A percentile compares a stretch with the other conserved stretches of the same genome.
These are phyloP conservation scores for Amniataba percoides DNA, from an alignment of 2,797 vertebrate genomes.

Conservation along the genomic window DNA sequence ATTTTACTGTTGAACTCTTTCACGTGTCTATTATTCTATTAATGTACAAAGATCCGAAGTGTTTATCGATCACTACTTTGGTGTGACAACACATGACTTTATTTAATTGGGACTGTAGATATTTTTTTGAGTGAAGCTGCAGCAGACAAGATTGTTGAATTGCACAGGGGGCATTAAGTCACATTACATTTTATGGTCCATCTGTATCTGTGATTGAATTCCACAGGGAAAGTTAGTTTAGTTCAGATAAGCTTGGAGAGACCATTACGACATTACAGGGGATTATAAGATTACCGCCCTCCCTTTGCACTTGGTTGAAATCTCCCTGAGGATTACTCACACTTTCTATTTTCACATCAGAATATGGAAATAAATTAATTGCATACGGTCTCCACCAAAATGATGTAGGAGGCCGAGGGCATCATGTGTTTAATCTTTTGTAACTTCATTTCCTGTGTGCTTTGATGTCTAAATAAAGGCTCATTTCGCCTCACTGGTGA, in stretches of 20 bases:
- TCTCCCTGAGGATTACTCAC: slow-evolving; percentile 69
- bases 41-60: not conserved
- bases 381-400: slow-evolving; percentile 35
- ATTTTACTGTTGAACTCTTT: not conserved
- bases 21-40: slow-evolving; percentile 20
- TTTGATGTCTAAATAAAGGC: slow-evolving; percentile 45
- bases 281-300: slow-evolving; percentile 80
- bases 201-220: slow-evolving; percentile 67
- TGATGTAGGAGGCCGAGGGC: slow-evolving; percentile 24
- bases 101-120: slow-evolving; percentile 37
- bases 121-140: slow-evolving; percentile 27
- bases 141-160: slow-evolving; percentile 37
- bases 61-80: not conserved
- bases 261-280: slow-evolving; percentile 76
- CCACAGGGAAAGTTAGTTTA: slow-evolving; percentile 74
- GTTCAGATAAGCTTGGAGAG: slow-evolving; percentile 72
- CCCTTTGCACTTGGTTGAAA: slow-evolving; percentile 62
- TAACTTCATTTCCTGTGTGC: slow-evolving; percentile 19
- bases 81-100: slow-evolving; percentile 2
- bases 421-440: slow-evolving; percentile 46
- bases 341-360: slow-evolving; percentile 63
- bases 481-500: slow-evolving; percentile 2
- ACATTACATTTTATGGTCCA: slow-evolving; percentile 41
- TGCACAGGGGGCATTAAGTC: slow-evolving; percentile 45
- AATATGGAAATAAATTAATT: slow-evolving; percentile 69